These are phyloP conservation scores for Anguilla marmorata DNA, from an alignment of 2,797 vertebrate genomes.

Conservation along the genomic window DNA sequence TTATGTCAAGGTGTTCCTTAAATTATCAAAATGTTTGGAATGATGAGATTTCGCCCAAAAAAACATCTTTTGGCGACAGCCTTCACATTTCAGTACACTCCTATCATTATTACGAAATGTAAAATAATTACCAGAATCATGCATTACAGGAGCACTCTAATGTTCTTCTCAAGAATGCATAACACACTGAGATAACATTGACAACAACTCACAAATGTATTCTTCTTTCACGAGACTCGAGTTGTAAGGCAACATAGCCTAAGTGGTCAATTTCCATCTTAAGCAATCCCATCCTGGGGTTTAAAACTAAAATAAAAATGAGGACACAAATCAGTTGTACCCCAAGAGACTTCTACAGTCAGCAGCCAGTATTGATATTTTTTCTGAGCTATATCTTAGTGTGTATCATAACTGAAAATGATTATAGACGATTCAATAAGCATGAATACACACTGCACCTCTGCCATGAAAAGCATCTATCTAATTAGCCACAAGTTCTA, in stretches of 20 bases:
- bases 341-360: neutral
- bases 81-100: neutral
- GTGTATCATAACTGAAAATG: neutral
- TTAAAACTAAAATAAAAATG: neutral
- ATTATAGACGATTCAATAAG: neutral
- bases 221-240: neutral
- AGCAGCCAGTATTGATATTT: slow-evolving; percentile 4
- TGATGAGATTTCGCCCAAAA: neutral
- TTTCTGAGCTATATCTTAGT: neutral
- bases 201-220: neutral
- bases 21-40: neutral
- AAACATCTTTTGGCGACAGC: neutral
- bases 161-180: neutral
- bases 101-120: neutral
- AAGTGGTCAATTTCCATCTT: slow-evolving; percentile 18
- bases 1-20: neutral
- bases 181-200: neutral
- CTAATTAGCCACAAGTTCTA: neutral
- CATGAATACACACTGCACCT: neutral
- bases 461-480: neutral
- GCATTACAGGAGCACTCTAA: neutral
- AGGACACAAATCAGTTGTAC: slow-evolving; percentile 17
- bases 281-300: neutral
- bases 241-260: neutral
- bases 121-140: neutral